Evolutionary conservation across 2,797 vertebrate genomes (phyloP).

Genomic region (Stomatorhinus walkeri): DNA sequence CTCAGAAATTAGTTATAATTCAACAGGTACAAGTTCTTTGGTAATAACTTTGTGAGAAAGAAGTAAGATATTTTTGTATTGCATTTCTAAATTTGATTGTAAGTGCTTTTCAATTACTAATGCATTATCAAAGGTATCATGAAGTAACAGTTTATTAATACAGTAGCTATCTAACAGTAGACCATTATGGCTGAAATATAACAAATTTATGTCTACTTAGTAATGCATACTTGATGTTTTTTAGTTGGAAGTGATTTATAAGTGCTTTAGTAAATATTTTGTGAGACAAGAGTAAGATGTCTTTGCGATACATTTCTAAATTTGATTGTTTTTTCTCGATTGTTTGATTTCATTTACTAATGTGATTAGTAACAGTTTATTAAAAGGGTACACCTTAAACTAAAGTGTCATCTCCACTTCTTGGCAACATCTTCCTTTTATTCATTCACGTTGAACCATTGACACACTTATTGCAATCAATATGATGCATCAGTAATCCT

Average conservation of each 20-base stretch:
- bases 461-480: not conserved
- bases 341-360: not conserved
- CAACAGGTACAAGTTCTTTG: no score
- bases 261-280: not conserved
- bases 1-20: no score
- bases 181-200: not conserved
- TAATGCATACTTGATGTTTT: not conserved
- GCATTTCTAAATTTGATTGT: not conserved
- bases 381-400: not conserved
- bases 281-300: not conserved
- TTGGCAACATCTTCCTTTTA: not conserved
- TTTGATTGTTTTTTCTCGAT: not conserved
- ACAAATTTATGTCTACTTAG: not conserved
- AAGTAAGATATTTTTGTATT: not conserved
- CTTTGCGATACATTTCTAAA: not conserved
- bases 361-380: not conserved
- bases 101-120: not conserved
- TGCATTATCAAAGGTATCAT: not conserved
- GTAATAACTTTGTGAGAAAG: not conserved
- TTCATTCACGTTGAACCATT: not conserved
- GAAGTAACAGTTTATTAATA: not conserved
- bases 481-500: slow-evolving; percentile 17
- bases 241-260: not conserved
- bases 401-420: not conserved
- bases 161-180: not conserved